A percentile compares a stretch with the other conserved stretches of the same genome.
These are phyloP conservation scores for Anoura caudifer DNA, from an alignment of 2,113 vertebrate genomes.

Conservation along the genomic window DNA sequence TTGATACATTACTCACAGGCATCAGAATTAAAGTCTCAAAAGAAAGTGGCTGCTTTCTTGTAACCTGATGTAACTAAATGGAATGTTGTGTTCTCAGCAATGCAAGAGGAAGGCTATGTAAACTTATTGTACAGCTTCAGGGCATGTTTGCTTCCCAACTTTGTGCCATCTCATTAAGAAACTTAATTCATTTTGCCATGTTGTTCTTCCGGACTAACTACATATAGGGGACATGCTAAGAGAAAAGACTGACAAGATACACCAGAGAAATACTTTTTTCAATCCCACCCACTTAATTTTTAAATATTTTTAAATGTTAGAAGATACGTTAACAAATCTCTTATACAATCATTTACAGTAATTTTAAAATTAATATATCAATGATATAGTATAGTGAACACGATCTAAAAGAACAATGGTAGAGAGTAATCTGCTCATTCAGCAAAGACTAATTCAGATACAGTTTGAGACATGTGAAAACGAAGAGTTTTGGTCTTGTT, in stretches of 20 bases:
- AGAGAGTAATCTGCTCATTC: not conserved
- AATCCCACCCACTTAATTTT: not conserved
- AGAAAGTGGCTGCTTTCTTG: slow-evolving; percentile 22
- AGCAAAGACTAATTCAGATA: not conserved
- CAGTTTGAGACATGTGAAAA: not conserved
- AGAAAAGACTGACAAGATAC: not conserved
- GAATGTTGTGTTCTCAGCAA: not conserved
- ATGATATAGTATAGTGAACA: not conserved
- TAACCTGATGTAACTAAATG: slow-evolving; percentile 28
- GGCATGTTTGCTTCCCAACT: not conserved
- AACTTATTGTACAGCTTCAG: slow-evolving; percentile 4
- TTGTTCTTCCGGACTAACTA: not conserved
- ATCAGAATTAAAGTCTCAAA: slow-evolving; percentile 38
- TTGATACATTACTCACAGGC: not conserved
- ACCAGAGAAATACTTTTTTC: not conserved
- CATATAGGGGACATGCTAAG: not conserved
- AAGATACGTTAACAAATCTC: not conserved
- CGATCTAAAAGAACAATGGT: not conserved
- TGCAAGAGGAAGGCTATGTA: not conserved
- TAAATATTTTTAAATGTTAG: slow-evolving; percentile 8
- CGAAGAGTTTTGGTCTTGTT: not conserved
- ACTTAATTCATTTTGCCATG: not conserved
- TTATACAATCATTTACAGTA: not conserved
- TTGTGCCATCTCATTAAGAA: slow-evolving; percentile 2
- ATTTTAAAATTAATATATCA: slow-evolving; percentile 32